Conservation (phyloP, 2,888 invertebrate species). For the Escarpia spicata region DNA sequence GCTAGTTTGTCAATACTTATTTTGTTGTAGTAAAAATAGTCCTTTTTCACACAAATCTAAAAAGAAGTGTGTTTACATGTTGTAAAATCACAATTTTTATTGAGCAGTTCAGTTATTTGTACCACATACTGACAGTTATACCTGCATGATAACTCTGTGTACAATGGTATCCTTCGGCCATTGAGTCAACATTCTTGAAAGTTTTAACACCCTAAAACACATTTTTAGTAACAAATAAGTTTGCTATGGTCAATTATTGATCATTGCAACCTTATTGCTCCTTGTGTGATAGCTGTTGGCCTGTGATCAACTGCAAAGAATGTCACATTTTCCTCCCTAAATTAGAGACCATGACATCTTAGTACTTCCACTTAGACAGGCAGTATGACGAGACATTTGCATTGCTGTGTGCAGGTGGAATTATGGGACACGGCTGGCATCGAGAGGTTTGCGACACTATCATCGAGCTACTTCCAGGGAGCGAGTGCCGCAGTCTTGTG, state of each 20-base stretch:
- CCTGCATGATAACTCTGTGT: not conserved
- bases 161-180: not conserved
- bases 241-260: too few relatives aligned
- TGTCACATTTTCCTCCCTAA: too few relatives aligned
- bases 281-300: not conserved
- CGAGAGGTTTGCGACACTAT: constrained; percentile 94
- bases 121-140: too few relatives aligned
- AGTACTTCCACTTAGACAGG: not conserved
- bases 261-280: not conserved
- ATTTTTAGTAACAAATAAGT: not conserved
- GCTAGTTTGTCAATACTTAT: too few relatives aligned
- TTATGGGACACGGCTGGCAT: constrained; percentile 97
- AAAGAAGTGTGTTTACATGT: too few relatives aligned
- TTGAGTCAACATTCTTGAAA: not conserved
- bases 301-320: not conserved
- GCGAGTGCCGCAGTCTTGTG: constrained; percentile 93
- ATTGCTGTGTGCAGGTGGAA: constrained; percentile 76
- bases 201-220: not conserved
- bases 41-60: too few relatives aligned
- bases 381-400: not conserved
- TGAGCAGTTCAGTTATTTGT: too few relatives aligned
- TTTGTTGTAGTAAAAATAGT: too few relatives aligned
- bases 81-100: too few relatives aligned
- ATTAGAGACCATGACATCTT: too few relatives aligned
- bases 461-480: constrained; percentile 94